Evolutionary conservation across 2,797 vertebrate species (phyloP).

Genomic region (Zalophus californianus): DNA sequence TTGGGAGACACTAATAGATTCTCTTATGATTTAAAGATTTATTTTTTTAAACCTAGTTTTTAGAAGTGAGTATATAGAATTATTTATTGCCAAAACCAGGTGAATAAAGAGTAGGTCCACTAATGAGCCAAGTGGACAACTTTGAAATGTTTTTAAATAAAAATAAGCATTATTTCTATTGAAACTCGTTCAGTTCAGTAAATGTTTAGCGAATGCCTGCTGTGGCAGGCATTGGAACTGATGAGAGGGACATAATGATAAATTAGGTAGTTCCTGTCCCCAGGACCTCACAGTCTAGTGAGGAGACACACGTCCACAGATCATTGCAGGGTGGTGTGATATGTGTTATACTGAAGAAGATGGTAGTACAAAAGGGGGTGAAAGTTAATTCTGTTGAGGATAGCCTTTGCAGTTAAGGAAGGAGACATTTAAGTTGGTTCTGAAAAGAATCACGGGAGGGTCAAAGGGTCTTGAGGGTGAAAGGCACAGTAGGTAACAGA

Average conservation of each 20-base stretch:
- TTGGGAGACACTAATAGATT: background rate
- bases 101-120: background rate
- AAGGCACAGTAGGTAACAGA: background rate
- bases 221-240: background rate
- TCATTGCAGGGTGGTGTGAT: background rate
- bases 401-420: background rate
- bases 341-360: background rate
- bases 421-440: background rate
- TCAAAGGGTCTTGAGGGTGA: background rate
- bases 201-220: background rate
- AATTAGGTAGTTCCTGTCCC: background rate
- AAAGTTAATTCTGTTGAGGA: background rate
- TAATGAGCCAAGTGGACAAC: background rate
- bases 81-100: background rate
- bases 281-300: background rate
- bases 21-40: background rate
- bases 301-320: background rate
- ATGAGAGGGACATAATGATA: background rate
- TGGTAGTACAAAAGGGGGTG: background rate
- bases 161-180: background rate
- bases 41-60: background rate
- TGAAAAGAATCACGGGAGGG: background rate
- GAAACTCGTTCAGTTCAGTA: background rate
- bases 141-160: slow-evolving; percentile 30
- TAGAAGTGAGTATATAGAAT: background rate